Percentiles rank a stretch among this genome's conserved stretches.
These are phyloP conservation scores for Sander lucioperca DNA, from an alignment of 2,113 vertebrate genomes.

Conservation along the genomic window DNA sequence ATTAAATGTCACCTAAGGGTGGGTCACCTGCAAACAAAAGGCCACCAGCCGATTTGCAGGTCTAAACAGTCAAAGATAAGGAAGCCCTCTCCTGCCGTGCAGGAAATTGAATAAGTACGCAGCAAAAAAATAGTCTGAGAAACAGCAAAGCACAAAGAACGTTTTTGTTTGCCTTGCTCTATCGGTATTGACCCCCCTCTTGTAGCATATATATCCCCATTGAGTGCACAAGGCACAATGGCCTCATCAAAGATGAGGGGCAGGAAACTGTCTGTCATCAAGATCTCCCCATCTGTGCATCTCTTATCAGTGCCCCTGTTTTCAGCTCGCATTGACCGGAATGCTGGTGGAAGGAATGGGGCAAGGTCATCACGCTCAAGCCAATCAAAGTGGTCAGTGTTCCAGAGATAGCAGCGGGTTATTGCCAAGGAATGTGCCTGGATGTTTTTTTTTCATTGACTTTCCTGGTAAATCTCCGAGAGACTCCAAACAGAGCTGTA, in stretches of 20 bases:
- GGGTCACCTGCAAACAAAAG: constrained; percentile 85
- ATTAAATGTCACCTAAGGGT: constrained; percentile 83
- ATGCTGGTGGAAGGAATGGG: constrained; percentile 69
- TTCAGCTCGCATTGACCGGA: constrained; percentile 72
- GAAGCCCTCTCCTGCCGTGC: constrained; percentile 73
- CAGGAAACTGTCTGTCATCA: constrained; percentile 80
- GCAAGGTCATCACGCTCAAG: constrained; percentile 77
- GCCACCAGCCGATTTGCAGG: constrained; percentile 80
- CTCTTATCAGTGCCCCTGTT: constrained; percentile 78
- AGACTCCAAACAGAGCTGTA: constrained; percentile 37
- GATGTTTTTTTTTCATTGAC: constrained; percentile 42
- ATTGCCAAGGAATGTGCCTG: constrained; percentile 67
- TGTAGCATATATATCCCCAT: constrained; percentile 65
- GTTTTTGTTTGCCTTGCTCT: constrained; percentile 79
- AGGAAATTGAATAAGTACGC: constrained; percentile 83
- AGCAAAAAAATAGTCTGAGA: constrained; percentile 58
- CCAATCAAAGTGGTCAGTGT: constrained; percentile 78
- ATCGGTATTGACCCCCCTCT: constrained; percentile 72
- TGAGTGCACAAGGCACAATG: constrained; percentile 69
- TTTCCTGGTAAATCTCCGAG: constrained; percentile 42
- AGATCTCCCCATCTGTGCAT: constrained; percentile 68
- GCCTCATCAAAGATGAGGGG: constrained; percentile 66
- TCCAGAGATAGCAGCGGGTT: constrained; percentile 67
- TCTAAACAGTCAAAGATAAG: constrained; percentile 84
- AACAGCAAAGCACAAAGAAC: constrained; percentile 77